Conservation (phyloP, 2,113 vertebrate species). For the Pomatorhinus ruficollis region DNA sequence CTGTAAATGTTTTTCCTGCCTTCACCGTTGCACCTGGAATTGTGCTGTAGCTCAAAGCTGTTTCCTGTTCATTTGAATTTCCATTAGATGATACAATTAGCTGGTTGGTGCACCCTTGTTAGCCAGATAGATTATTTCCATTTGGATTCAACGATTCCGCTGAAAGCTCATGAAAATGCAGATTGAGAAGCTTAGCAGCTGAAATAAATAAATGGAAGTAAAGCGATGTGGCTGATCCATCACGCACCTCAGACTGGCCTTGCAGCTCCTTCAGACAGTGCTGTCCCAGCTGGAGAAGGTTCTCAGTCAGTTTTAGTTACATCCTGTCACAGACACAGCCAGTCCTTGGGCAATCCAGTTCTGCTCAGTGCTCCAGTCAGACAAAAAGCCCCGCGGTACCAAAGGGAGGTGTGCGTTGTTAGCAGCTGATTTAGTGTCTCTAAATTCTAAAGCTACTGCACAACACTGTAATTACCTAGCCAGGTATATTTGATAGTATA, state of each 20-base stretch:
- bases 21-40: not conserved
- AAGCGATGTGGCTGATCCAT: not conserved
- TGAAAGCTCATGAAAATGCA: conserved; percentile 36
- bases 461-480: conserved; percentile 1
- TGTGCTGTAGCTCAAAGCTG: not conserved
- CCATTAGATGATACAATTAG: not conserved
- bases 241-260: not conserved
- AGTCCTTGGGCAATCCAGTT: not conserved
- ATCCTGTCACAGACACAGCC: not conserved
- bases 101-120: not conserved
- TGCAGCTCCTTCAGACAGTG: not conserved
- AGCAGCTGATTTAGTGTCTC: not conserved
- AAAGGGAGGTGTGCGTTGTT: not conserved
- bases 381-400: not conserved
- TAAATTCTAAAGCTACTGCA: not conserved
- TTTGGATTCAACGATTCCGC: not conserved
- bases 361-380: not conserved
- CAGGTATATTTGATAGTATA: conserved; percentile 4
- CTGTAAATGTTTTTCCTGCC: not conserved
- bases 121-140: conserved; percentile 18
- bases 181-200: not conserved
- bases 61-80: conserved; percentile 26
- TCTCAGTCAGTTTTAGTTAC: not conserved
- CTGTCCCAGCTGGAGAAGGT: not conserved
- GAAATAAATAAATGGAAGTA: not conserved